Evolutionary conservation across 2,113 vertebrate species (phyloP).

Genomic region (Macaca mulatta): DNA sequence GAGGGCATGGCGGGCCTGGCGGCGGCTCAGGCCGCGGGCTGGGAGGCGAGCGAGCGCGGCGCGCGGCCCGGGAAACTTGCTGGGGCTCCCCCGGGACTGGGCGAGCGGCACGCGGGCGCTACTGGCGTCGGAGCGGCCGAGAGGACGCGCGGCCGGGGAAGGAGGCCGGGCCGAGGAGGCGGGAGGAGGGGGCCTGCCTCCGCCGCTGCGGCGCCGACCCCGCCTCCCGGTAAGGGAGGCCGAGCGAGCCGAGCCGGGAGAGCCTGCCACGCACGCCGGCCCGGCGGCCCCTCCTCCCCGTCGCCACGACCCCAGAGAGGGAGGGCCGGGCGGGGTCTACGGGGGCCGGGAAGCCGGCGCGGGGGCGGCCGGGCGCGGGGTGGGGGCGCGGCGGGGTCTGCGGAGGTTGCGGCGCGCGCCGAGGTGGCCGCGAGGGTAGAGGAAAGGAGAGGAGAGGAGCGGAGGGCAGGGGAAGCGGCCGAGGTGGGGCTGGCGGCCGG

Average conservation of each 20-base stretch:
- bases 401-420: neutral
- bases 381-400: fast-evolving
- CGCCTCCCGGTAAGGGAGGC: conserved; percentile 70
- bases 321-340: neutral
- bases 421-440: neutral
- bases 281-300: conserved; percentile 36
- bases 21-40: conserved; percentile 35
- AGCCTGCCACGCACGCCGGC: conserved; percentile 74
- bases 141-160: neutral
- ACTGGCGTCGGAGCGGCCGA: conserved; percentile 64
- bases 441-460: neutral
- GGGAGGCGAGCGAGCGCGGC: neutral
- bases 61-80: conserved; percentile 58
- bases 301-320: conserved; percentile 41
- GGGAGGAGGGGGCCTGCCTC: neutral
- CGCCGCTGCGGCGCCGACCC: conserved; percentile 63
- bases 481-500: fast-evolving
- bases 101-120: conserved; percentile 20
- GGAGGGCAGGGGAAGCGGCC: neutral
- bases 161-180: conserved; percentile 30
- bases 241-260: neutral
- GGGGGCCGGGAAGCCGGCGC: fast-evolving
- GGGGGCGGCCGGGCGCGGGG: neutral
- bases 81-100: neutral
- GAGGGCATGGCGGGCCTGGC: conserved; percentile 74